These are phyloP conservation scores for Planococcus citri DNA, from an alignment of 1,140 invertebrate genomes.

Conservation along the genomic window DNA sequence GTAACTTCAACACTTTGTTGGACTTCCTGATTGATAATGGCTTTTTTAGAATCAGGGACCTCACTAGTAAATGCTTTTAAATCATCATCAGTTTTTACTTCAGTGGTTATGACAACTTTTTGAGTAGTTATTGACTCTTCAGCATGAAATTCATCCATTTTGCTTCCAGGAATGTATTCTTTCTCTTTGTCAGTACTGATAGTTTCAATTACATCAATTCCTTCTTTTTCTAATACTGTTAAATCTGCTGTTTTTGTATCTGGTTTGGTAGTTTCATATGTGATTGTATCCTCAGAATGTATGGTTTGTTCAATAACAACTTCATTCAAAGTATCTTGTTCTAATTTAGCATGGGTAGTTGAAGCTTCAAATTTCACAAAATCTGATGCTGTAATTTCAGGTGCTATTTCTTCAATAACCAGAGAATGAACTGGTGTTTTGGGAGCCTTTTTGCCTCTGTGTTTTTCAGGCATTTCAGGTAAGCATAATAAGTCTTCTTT, in stretches of 20 bases:
- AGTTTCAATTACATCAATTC: conserved; percentile 40
- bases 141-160: conserved; percentile 34
- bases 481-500: conserved; percentile 41
- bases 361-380: conserved; percentile 34
- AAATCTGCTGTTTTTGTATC: conserved; percentile 37
- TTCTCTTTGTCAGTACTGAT: conserved; percentile 37
- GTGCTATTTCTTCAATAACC: conserved; percentile 44
- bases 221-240: conserved; percentile 38
- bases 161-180: conserved; percentile 31
- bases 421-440: conserved; percentile 42
- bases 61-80: conserved; percentile 36
- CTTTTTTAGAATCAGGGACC: conserved; percentile 33
- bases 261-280: conserved; percentile 32
- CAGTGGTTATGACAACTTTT: conserved; percentile 38
- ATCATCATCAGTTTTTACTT: conserved; percentile 39
- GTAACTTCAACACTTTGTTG: conserved; percentile 38
- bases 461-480: conserved; percentile 40
- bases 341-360: conserved; percentile 36
- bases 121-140: conserved; percentile 37
- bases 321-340: conserved; percentile 38
- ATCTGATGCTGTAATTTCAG: conserved; percentile 37
- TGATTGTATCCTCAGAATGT: conserved; percentile 36
- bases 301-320: conserved; percentile 41
- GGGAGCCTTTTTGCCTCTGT: conserved; percentile 40
- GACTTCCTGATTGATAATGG: conserved; percentile 37